These are phyloP conservation scores for Hofmannophila pseudospretella DNA, from an alignment of 2,888 invertebrate genomes.

Conservation along the genomic window DNA sequence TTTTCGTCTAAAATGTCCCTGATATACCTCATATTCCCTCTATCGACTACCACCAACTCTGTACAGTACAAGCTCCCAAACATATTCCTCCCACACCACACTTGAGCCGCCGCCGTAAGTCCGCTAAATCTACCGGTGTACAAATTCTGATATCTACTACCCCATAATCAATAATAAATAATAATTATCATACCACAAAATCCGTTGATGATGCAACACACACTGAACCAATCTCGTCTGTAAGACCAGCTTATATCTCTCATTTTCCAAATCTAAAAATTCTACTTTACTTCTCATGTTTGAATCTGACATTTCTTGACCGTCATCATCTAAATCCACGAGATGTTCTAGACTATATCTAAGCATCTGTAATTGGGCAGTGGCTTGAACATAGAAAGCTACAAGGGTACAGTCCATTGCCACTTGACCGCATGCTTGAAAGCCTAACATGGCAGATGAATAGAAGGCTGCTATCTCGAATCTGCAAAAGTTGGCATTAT, in stretches of 20 bases:
- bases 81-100: too few species aligned
- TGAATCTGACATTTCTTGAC: too few species aligned
- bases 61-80: too few species aligned
- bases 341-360: slow-evolving; percentile 50
- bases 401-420: slow-evolving; percentile 63
- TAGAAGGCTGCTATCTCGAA: slow-evolving; percentile 42
- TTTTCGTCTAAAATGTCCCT: too few species aligned
- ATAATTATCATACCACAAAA: slow-evolving; percentile 39
- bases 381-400: slow-evolving; percentile 51
- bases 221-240: slow-evolving; percentile 41
- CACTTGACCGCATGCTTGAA: slow-evolving; percentile 53
- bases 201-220: slow-evolving; percentile 45
- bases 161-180: too few species aligned
- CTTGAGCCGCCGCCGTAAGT: too few species aligned
- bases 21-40: too few species aligned
- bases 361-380: slow-evolving; percentile 49
- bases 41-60: too few species aligned
- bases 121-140: too few species aligned
- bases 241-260: slow-evolving; percentile 18
- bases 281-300: slow-evolving; percentile 6
- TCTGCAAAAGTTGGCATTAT: slow-evolving; percentile 44
- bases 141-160: too few species aligned
- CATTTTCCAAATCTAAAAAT: slow-evolving; percentile 25
- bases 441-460: slow-evolving; percentile 38
- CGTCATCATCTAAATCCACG: slow-evolving; percentile 18